A percentile compares a stretch with the other conserved stretches of the same genome.
phyloP scores from a whole-genome alignment of 2,113 vertebrate species.

The Campylomormyrus numenius region DNA sequence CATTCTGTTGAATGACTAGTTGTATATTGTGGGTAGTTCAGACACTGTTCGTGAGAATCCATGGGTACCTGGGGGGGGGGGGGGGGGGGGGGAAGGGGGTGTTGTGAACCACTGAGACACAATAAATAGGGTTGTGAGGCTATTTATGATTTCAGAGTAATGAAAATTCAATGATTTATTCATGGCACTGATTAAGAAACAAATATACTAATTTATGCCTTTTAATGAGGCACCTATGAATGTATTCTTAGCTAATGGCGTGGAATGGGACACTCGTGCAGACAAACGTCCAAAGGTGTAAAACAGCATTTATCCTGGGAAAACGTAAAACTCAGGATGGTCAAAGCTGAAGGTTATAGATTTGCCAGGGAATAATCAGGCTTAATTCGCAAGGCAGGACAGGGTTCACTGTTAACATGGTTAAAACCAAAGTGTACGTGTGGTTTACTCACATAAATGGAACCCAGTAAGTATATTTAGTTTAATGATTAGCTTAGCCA shows the following conservation, averaged over 20 bases:
- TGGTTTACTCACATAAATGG: neutral
- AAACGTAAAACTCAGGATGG: neutral
- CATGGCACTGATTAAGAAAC: neutral
- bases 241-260: neutral
- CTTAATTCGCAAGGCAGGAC: neutral
- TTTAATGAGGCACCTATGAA: neutral
- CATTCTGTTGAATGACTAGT: too few species aligned
- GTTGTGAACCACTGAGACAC: neutral
- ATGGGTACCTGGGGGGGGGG: too few species aligned
- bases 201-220: neutral
- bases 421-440: neutral
- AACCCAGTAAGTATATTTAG: neutral
- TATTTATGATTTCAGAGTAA: neutral
- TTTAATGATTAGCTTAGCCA: neutral
- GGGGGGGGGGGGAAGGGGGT: neutral
- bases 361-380: neutral
- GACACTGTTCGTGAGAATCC: too few species aligned
- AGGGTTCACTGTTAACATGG: neutral
- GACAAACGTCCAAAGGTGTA: neutral
- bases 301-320: neutral
- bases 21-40: too few species aligned
- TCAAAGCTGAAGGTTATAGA: neutral
- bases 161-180: neutral
- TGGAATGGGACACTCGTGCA: neutral
- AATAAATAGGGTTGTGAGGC: neutral